These are phyloP conservation scores for Cryptophagus acutangulus DNA, from an alignment of 2,888 invertebrate genomes.

Conservation along the genomic window DNA sequence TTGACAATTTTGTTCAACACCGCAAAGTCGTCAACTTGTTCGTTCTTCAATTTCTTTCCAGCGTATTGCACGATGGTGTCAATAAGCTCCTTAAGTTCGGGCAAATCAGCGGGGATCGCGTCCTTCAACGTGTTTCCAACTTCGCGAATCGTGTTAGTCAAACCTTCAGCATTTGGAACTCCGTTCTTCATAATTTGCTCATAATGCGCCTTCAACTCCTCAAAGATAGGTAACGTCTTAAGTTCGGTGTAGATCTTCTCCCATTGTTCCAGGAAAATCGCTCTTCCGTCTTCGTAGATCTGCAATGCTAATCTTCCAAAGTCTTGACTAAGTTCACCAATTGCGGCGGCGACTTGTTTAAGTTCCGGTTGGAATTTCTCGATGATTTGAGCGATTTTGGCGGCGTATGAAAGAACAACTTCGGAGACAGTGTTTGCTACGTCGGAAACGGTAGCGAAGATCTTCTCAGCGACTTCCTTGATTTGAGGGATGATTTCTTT, in stretches of 20 bases:
- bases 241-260: constrained; percentile 50
- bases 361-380: constrained; percentile 64
- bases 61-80: constrained; percentile 58
- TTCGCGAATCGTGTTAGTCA: constrained; percentile 54
- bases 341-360: constrained; percentile 54
- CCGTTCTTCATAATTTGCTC: constrained; percentile 36
- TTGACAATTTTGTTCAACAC: constrained; percentile 59
- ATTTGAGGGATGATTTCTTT: constrained; percentile 43
- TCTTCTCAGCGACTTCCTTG: constrained; percentile 46
- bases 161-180: constrained; percentile 54
- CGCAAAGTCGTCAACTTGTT: constrained; percentile 59
- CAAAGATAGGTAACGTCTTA: constrained; percentile 52
- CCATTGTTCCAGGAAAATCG: constrained; percentile 48
- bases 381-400: constrained; percentile 53
- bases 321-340: constrained; percentile 51
- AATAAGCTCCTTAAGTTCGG: constrained; percentile 58
- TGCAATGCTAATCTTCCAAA: constrained; percentile 46
- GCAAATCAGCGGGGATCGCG: constrained; percentile 54
- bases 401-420: constrained; percentile 47
- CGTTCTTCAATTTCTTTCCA: constrained; percentile 58
- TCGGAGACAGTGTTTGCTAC: constrained; percentile 47
- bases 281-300: constrained; percentile 42
- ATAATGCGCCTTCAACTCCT: constrained; percentile 49
- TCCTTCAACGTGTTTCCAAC: constrained; percentile 54
- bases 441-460: constrained; percentile 50